Base-by-base conservation (phyloP, 2,113 vertebrate species). In the Copsychus sechellarum region DNA sequence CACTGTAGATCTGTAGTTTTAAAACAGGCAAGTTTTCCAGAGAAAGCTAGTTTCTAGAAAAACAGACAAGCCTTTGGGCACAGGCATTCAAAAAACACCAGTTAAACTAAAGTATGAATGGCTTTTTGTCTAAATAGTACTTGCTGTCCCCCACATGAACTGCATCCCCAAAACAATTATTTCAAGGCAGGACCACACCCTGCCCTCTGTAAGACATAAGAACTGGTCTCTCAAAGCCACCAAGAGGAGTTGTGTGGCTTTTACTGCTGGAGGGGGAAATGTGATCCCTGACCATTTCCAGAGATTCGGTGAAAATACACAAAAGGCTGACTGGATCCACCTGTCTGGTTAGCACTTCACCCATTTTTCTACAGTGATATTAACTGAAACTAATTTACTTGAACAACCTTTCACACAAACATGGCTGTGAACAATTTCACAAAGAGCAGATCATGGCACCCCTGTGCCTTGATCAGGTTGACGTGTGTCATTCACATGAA, bases 331-430 rank as follows among this genome's bases (percentile, higher is more conserved):
- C 92, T 95, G 81, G 87, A 95, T 96, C 65, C 93, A 92, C 85
- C 86, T 94, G 88, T 92, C 73, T 93, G 84, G 76, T 90, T 88
- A 96, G 88, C 85, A 65, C 73, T 96, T 92, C 42, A 40, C 74
- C 66, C 48, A 67, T 83, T 93, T 96, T 88, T 94, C 67, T 47
- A 78, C 62, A 74, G 34, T 86, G 62, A 42, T 81, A 31, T 83
- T 80, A 60, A 85, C 91, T 91, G 74, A 96, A 97, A 90, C 61
- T 95, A 66, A 95, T 95, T 97, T 96, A 86, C 69, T 95, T 79
- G 91, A 96, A 86, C 72, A 85, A 50, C 11, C 11, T 69, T 93
- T 86, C 69, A 82, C 85, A 84, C 16, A 84, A 86, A 90, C 66
- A 76, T 40, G 51, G 11, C 50, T 84, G 56, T n/a, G 72, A 86